Percentiles rank a stretch among this genome's conserved stretches.
phyloP scores from a whole-genome alignment of 1,140 invertebrate species.

The Pseudomyrmex pallidus region DNA sequence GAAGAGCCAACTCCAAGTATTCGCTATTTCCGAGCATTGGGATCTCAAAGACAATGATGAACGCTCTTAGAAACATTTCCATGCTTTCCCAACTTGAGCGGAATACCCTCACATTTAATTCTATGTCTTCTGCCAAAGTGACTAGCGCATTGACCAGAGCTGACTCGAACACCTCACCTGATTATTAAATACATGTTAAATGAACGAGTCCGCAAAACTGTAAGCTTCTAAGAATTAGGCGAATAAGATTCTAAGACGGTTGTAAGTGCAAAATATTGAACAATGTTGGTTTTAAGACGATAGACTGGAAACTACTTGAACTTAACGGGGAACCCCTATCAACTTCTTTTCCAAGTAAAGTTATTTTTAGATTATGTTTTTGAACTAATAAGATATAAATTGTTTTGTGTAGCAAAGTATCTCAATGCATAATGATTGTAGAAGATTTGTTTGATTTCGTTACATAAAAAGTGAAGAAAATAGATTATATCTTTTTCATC shows the following conservation, averaged over 20 bases:
- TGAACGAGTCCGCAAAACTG: too few relatives aligned
- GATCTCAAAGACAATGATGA: slow-evolving; percentile 95
- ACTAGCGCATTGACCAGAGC: slow-evolving; percentile 93
- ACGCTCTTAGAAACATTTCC: slow-evolving; percentile 89
- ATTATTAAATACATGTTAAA: background rate
- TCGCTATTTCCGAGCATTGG: slow-evolving; percentile 92
- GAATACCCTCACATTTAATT: slow-evolving; percentile 90
- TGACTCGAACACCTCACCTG: slow-evolving; percentile 87
- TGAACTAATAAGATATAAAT: background rate
- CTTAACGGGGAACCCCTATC: too few relatives aligned
- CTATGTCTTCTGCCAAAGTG: slow-evolving; percentile 90
- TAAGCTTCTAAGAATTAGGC: too few relatives aligned
- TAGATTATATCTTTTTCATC: slow-evolving; percentile 64
- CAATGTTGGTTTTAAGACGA: too few relatives aligned
- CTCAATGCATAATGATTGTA: background rate
- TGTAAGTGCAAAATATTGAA: too few relatives aligned
- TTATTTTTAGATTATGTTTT: background rate
- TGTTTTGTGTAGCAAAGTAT: background rate
- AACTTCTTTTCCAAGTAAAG: background rate
- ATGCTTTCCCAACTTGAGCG: slow-evolving; percentile 81
- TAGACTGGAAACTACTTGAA: too few relatives aligned
- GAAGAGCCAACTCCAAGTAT: slow-evolving; percentile 93
- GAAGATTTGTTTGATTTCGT: too few relatives aligned
- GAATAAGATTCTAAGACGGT: too few relatives aligned
- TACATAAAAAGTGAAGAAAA: too few relatives aligned